These are phyloP conservation scores for Hyaena hyaena DNA, from an alignment of 2,113 vertebrate species.

Conservation along the genomic window DNA sequence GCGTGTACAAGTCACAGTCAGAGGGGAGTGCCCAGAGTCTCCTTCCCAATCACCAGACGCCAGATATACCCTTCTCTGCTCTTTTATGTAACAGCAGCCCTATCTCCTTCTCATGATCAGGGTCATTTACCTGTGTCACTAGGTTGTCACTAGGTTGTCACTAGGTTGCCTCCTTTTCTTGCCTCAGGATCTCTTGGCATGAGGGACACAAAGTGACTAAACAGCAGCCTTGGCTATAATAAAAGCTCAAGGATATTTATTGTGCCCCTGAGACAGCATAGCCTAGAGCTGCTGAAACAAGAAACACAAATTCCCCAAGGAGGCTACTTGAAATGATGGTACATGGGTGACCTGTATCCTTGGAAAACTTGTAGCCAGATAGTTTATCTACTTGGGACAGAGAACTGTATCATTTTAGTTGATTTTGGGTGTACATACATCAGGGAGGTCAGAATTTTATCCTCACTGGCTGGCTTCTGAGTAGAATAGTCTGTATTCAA, in stretches of 20 bases:
- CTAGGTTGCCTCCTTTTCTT: background rate
- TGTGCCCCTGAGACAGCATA: background rate
- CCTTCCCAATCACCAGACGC: background rate
- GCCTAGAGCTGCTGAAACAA: background rate
- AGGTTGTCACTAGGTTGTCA: background rate
- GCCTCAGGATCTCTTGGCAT: background rate
- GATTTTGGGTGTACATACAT: background rate
- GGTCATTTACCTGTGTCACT: background rate
- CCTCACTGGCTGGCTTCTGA: background rate
- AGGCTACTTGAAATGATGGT: background rate
- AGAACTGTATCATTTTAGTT: background rate
- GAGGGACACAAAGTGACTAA: background rate
- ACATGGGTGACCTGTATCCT: background rate
- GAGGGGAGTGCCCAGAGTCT: background rate
- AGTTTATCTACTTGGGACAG: background rate
- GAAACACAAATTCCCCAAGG: background rate
- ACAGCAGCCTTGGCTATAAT: background rate
- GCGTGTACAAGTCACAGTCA: background rate
- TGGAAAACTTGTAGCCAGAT: background rate
- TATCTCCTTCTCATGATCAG: background rate
- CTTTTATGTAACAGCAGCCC: background rate
- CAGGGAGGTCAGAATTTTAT: background rate
- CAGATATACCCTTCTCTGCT: background rate
- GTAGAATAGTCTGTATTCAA: background rate
- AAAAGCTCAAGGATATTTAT: background rate